A percentile compares a stretch with the other conserved stretches of the same genome.
These are phyloP conservation scores for Percopsis transmontana DNA, from an alignment of 2,113 vertebrate genomes.

Conservation along the genomic window DNA sequence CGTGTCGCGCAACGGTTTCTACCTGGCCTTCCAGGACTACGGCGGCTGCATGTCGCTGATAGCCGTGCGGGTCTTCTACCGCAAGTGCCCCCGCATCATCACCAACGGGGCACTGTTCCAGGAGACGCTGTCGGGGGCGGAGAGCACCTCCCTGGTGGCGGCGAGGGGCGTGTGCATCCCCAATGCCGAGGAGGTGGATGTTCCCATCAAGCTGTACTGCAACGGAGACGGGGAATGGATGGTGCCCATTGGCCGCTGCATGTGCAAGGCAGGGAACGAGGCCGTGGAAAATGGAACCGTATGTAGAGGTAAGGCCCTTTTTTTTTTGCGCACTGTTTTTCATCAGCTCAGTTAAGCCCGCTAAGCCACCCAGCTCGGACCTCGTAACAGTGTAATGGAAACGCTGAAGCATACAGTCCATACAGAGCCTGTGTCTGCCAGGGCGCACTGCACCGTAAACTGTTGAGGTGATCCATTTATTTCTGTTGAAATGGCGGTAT, in stretches of 20 bases:
- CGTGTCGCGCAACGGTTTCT: conserved; percentile 92
- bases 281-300: conserved; percentile 90
- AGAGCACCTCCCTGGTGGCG: conserved; percentile 94
- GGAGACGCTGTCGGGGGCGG: conserved; percentile 92
- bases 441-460: background rate
- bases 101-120: conserved; percentile 93
- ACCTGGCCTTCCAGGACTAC: conserved; percentile 98
- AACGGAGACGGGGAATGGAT: conserved; percentile 98
- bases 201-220: conserved; percentile 98
- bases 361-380: conserved; percentile 5
- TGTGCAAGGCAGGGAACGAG: conserved; percentile 94
- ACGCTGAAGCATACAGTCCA: background rate
- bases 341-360: conserved; percentile 40
- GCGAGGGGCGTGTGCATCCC: conserved; percentile 90
- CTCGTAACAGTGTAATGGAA: conserved; percentile 23
- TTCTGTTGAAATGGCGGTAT: conserved; percentile 14
- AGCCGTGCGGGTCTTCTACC: conserved; percentile 94
- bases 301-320: conserved; percentile 86
- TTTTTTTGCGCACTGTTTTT: conserved; percentile 12
- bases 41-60: conserved; percentile 99
- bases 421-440: conserved; percentile 10
- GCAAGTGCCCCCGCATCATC: conserved; percentile 92
- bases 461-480: conserved; percentile 9
- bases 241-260: conserved; percentile 96
- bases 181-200: conserved; percentile 95